Evolutionary conservation across 2,888 invertebrate genomes (phyloP).

Genomic region (Crocallis elinguaria): DNA sequence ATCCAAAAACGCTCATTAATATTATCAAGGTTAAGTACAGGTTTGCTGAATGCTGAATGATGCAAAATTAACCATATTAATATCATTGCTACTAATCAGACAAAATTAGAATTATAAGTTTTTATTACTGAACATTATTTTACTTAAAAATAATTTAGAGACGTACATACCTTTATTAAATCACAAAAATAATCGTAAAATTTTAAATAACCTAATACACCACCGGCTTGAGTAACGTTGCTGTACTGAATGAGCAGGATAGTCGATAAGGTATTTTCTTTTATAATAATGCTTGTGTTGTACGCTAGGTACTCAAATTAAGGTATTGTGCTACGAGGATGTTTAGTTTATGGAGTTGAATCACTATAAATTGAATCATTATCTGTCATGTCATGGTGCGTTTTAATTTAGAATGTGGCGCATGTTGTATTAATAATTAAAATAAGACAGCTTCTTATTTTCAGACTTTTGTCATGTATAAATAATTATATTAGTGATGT

Average conservation of each 20-base stretch:
- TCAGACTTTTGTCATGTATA: too few species aligned
- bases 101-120: neutral
- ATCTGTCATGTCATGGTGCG: conserved; percentile 2
- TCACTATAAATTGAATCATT: neutral
- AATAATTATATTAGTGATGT: too few species aligned
- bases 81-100: neutral
- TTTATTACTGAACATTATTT: neutral
- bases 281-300: neutral
- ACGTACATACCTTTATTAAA: conserved; percentile 13
- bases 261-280: conserved; percentile 16
- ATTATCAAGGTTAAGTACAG: conserved; percentile 34
- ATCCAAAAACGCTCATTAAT: conserved; percentile 33
- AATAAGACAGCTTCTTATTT: too few species aligned
- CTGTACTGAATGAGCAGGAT: conserved; percentile 42
- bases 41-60: conserved; percentile 31
- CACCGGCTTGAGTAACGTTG: conserved; percentile 35
- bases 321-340: too few species aligned
- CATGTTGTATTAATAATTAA: too few species aligned
- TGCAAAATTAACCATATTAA: conserved; percentile 7
- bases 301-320: too few species aligned
- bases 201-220: conserved; percentile 23
- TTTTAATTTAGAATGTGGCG: neutral
- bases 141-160: neutral
- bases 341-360: conserved; percentile 2
- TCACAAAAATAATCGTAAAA: conserved; percentile 29